phyloP scores from a whole-genome alignment of 2,113 vertebrate species.

The Oreochromis niloticus region DNA sequence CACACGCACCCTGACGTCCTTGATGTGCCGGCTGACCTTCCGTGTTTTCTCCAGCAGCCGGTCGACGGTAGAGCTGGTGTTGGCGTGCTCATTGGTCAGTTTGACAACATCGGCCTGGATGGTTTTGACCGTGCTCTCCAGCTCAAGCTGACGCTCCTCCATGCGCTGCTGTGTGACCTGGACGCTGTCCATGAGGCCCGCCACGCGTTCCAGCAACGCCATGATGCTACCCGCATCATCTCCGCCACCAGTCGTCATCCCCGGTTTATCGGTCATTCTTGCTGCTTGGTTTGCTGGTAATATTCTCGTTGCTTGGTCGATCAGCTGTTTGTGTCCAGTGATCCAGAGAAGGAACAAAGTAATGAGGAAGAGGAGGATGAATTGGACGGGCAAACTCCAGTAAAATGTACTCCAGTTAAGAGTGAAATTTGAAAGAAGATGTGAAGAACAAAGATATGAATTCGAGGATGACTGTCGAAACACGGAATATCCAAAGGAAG shows the following conservation, averaged over 20 bases:
- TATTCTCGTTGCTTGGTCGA: not conserved
- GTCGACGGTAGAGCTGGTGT: slow-evolving; percentile 77
- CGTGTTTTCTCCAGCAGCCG: slow-evolving; percentile 91
- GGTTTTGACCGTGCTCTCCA: slow-evolving; percentile 85
- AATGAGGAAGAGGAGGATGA: not conserved
- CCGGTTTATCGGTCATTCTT: slow-evolving; percentile 73
- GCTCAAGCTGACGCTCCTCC: slow-evolving; percentile 87
- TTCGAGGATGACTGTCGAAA: not conserved
- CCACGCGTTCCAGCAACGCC: slow-evolving; percentile 88
- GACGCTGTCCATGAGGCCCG: slow-evolving; percentile 87
- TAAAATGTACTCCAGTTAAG: not conserved
- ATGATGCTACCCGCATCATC: slow-evolving; percentile 84
- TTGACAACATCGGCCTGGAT: slow-evolving; percentile 89
- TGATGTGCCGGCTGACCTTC: slow-evolving; percentile 89
- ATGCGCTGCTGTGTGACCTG: slow-evolving; percentile 91
- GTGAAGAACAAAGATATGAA: not conserved
- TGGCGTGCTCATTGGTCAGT: slow-evolving; percentile 83
- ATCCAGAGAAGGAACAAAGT: not conserved
- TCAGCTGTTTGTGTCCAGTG: not conserved
- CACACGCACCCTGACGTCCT: slow-evolving; percentile 87
- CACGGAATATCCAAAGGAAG: not conserved
- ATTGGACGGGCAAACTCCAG: not conserved
- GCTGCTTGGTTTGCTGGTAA: slow-evolving; percentile 14
- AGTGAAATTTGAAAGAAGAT: not conserved
- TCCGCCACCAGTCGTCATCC: slow-evolving; percentile 63